Evolutionary conservation across 2,888 invertebrate genomes (phyloP), one percentile per base, ranked within the genome.

Genomic region (Synergus umbraculus): DNA sequence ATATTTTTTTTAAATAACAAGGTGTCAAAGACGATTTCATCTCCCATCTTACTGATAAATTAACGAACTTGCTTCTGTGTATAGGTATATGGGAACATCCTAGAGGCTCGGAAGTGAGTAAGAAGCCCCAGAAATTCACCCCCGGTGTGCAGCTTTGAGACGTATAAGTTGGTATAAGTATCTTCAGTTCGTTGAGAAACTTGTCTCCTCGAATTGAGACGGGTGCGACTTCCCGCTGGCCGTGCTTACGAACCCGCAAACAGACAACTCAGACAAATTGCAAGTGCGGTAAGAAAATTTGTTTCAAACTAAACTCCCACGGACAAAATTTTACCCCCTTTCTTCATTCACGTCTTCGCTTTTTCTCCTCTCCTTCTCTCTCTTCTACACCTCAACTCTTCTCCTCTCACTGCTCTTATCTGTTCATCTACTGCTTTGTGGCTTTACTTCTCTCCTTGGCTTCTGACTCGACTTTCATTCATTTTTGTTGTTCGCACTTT

Each of bases 261-360:
- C 84, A 83, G 83, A 84, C 83, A 84, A 85, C 81, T 85, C 81
- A 81, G 82, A 85, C 84, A 84, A 86, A 86, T 83, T 86, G 82
- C 83, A 69, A 83, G 77, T 78, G 78, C 82, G 58, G 81, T 80
- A 80, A 80, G 83, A 83, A 85, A 85, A 85, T 84, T 84, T 80
- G 83, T 82, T 83, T 82, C 81, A 80, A 85, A 84, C 85, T 83
- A 79, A 85, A 84, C 79, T 83, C 76, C 80, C 69, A n/a, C 29
- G 29, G 29, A 73, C 69, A 49, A 73, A 73, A 73, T 73, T 73
- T 49, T 37, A 37, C 54, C n/a, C 15, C 49, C 13, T 54, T 54
- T 29, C 44, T 41, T 15, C 46, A n/a, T 15, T 13, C 60, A 64
- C 44, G 7, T 46, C 63, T 8, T n/a, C 22, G 4, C 18, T 18